Base-by-base conservation (phyloP, 2,888 invertebrate species). In the Sympetrum striolatum region DNA sequence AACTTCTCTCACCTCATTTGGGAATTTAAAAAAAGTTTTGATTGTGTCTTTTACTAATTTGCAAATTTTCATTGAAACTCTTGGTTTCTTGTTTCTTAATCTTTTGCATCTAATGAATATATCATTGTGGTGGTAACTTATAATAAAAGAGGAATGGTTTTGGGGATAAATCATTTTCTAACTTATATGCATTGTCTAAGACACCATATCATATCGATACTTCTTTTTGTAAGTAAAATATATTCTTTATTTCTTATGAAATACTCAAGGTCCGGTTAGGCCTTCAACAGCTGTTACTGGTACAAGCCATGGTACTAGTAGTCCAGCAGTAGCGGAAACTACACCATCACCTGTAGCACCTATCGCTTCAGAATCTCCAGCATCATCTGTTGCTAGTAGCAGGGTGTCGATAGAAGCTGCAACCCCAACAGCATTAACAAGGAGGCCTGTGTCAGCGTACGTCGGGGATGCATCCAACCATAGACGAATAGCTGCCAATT, bases 361-460 rank as follows among this genome's bases (percentile, higher is more conserved):
- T 5, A 58, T 22, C 18, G n/a, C 60, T 22, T 14, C 25, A 37
- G 86, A 86, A 35, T 10, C 60, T 6, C n/a, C 86, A 10, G 8
- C 86, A 22, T 6, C 86, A 10, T 35, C 31, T 2, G 12, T 64
- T 14, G 15, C 12, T 37, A 86, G 37, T 60, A 86, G 86, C 37
- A 60, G 86, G 39, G 35, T 60, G 22, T 37, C 86, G 0, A 37
- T 6, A 10, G 86, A 60, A 22, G 35, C 58, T 37, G 35, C 53
- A 35, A 15, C 86, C 53, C 86, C 86, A 0, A 86, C 86, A 8
- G 86, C 86, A 37, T n/a, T 86, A 10, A 60, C 86, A 15, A 86
- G 86, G n/a, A 86, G 86, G 37, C 86, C 86, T 2, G 60, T 86
- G 15, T 86, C 86, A 12, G 86, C 86, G 14, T 86, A 86, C 12